phyloP scores from a whole-genome alignment of 2,113 vertebrate species.

The Percina caprodes region DNA sequence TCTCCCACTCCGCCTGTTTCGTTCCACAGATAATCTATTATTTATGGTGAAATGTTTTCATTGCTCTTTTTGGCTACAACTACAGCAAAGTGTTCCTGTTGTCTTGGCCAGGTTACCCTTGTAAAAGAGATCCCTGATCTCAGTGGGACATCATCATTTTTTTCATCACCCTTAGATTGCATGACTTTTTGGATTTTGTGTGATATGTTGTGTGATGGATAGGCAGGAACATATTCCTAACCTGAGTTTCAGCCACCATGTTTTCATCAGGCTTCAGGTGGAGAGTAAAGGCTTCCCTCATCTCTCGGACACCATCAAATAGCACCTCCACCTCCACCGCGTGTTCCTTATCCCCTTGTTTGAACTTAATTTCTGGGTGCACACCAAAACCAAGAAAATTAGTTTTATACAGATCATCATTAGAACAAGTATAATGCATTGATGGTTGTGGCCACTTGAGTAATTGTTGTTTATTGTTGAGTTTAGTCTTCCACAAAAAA shows the following conservation, averaged over 20 bases:
- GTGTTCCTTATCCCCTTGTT: slow-evolving; percentile 89
- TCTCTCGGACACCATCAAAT: slow-evolving; percentile 90
- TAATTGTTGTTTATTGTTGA: slow-evolving; percentile 5
- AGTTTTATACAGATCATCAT: slow-evolving; percentile 14
- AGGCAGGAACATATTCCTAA: slow-evolving; percentile 53
- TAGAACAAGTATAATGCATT: not conserved
- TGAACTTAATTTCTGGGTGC: slow-evolving; percentile 91
- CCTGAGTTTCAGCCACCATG: slow-evolving; percentile 95
- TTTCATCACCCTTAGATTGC: slow-evolving; percentile 27
- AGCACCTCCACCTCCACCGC: slow-evolving; percentile 91
- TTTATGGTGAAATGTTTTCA: slow-evolving; percentile 60
- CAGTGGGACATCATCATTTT: slow-evolving; percentile 33
- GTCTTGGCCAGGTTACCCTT: slow-evolving; percentile 30
- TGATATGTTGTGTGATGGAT: not conserved
- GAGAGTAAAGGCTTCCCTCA: slow-evolving; percentile 95
- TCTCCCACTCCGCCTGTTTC: not conserved
- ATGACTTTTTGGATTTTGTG: slow-evolving; percentile 16
- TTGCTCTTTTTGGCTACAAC: slow-evolving; percentile 23
- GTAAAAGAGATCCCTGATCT: slow-evolving; percentile 52
- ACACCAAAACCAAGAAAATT: slow-evolving; percentile 9
- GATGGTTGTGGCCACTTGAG: not conserved
- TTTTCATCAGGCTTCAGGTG: slow-evolving; percentile 95
- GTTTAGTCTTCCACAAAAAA: slow-evolving; percentile 23
- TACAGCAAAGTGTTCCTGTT: slow-evolving; percentile 48
- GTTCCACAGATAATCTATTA: slow-evolving; percentile 52